These are phyloP conservation scores for Paramuricea clavata DNA, from an alignment of 92 coral and sea anemone genomes.

Conservation along the genomic window DNA sequence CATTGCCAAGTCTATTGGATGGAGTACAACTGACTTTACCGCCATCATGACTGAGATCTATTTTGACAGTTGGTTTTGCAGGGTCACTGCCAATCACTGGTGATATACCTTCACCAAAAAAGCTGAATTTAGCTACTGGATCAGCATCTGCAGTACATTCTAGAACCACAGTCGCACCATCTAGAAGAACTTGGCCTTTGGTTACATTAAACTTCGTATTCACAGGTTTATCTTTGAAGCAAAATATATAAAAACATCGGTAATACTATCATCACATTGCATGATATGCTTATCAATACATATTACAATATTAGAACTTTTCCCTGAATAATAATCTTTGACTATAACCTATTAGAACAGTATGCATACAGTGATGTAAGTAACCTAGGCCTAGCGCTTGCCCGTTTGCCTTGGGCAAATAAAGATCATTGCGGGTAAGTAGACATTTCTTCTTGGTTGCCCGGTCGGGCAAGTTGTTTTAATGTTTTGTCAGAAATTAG, in stretches of 20 bases:
- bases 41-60: not conserved
- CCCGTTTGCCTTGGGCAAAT: too few species aligned
- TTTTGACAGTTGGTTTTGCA: not conserved
- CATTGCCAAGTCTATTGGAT: constrained; percentile 12
- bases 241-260: not conserved
- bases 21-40: constrained; percentile 18
- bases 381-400: too few species aligned
- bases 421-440: too few species aligned
- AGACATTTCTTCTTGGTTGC: too few species aligned
- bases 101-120: constrained; percentile 1
- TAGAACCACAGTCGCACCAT: constrained; percentile 1
- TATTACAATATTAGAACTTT: too few species aligned
- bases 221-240: constrained; percentile 39
- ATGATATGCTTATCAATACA: too few species aligned
- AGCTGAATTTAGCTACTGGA: constrained; percentile 12
- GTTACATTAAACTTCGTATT: constrained; percentile 43
- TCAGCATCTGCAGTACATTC: constrained; percentile 42
- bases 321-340: too few species aligned
- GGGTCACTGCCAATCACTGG: not conserved
- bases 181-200: not conserved
- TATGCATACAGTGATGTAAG: too few species aligned
- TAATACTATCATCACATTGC: too few species aligned
- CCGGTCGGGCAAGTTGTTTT: too few species aligned
- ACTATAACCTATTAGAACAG: too few species aligned
- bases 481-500: too few species aligned